Base-by-base conservation (phyloP, 1,140 invertebrate species). In the Vollenhovia emeryi region DNA sequence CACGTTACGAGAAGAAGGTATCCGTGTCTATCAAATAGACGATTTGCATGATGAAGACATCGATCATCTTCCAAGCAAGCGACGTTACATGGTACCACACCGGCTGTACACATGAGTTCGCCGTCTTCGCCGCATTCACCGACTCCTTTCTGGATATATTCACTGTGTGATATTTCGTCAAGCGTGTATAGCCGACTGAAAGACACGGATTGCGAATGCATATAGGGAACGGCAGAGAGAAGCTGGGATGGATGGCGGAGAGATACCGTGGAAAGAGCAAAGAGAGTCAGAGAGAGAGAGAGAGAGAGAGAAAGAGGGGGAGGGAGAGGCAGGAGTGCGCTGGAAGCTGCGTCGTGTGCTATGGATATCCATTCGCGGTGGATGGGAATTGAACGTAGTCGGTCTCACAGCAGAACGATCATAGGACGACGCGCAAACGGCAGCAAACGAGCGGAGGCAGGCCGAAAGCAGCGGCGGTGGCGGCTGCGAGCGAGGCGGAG, bases 371-470 rank as follows among this genome's bases (percentile, higher is more conserved):
- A 84, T 87, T 88, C 87, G 89, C 84, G 75, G 57, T 74, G 76
- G 87, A 89, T 89, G 83, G 88, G 86, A 92, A 90, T 85, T 91
- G 90, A 93, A 91, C 92, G 91, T 87, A 91, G 93, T 92, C 91
- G 85, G 91, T 93, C 92, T 94, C 91, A 95, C 94, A 95, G 93
- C 90, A 95, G 94, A 95, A 90, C 87, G 94, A 95, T 95, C 94
- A 95, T 93, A 95, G 94, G 93, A 93, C 92, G 92, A 92, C 91
- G 91, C 91, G 89, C 92, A 93, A 94, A 94, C 91, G 91, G 90
- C 87, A 79, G 76, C 64, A 87, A 91, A 86, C 82, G 87, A 89
- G 86, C 82, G 86, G n/a, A 89, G 79, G 87, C 78, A 88, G 69
- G 76, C 74, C 76, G 40, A 74, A 64, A 62, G 62, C 48, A 59